Percentiles rank a stretch among this genome's conserved stretches.
These are phyloP conservation scores for Struthidea cinerea DNA, from an alignment of 2,113 vertebrate species.

Conservation along the genomic window DNA sequence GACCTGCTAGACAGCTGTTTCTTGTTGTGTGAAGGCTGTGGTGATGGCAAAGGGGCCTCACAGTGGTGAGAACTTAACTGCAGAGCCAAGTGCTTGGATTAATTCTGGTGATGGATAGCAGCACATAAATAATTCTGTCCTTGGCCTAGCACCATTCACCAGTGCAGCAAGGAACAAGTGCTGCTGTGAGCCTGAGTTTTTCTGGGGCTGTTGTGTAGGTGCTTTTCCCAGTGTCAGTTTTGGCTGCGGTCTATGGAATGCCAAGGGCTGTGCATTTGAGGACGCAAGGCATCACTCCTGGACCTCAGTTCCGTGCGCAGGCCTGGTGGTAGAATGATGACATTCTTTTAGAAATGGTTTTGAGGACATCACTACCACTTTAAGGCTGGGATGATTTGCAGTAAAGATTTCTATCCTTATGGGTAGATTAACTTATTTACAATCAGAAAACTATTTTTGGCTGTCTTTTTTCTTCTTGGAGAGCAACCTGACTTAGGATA, in stretches of 20 bases:
- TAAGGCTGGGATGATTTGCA: not conserved
- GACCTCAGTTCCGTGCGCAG: not conserved
- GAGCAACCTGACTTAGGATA: not conserved
- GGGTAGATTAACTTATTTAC: not conserved
- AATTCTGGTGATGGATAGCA: not conserved
- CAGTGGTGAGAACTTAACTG: not conserved
- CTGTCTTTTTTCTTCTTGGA: not conserved
- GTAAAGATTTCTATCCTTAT: not conserved
- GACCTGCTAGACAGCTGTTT: not conserved
- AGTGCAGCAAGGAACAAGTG: not conserved
- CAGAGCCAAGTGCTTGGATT: not conserved
- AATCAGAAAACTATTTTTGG: not conserved
- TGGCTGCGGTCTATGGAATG: accelerated
- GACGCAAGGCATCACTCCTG: not conserved
- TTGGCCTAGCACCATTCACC: not conserved
- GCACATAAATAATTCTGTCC: not conserved
- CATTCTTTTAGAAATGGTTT: not conserved
- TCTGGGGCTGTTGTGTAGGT: not conserved
- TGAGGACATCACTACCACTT: not conserved
- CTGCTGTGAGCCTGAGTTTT: not conserved
- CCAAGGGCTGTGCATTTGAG: not conserved
- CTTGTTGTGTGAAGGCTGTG: not conserved
- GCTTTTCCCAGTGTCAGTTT: accelerated
- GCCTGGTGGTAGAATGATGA: not conserved
- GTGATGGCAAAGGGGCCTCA: not conserved